Conservation (phyloP, 92 coral and sea anemone species). For the Meandrina meandrites region DNA sequence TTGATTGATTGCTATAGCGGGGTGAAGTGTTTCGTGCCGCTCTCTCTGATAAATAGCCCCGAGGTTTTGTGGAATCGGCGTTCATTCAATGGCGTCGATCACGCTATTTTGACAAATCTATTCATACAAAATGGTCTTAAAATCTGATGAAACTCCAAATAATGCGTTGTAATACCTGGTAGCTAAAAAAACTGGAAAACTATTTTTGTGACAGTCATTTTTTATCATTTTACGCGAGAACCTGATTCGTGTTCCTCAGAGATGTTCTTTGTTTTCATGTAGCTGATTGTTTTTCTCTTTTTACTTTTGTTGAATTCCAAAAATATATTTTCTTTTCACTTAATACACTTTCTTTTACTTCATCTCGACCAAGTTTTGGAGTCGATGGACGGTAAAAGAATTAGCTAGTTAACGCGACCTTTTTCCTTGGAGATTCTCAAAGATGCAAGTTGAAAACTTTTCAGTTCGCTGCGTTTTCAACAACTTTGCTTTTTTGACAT, state of each 20-base stretch:
- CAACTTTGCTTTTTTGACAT: background rate
- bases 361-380: background rate
- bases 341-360: background rate
- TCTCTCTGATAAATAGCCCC: background rate
- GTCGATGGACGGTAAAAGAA: too few relatives aligned
- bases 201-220: background rate
- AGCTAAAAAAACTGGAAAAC: background rate
- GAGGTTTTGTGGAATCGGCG: background rate
- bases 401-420: too few relatives aligned
- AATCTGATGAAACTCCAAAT: background rate
- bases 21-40: background rate
- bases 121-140: background rate
- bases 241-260: background rate
- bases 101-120: background rate
- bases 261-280: background rate
- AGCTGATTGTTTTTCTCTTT: background rate
- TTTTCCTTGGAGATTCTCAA: background rate
- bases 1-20: conserved; percentile 17
- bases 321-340: background rate
- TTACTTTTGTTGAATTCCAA: background rate
- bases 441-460: background rate
- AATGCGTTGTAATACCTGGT: background rate
- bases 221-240: background rate
- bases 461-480: background rate
- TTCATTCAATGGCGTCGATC: background rate